Evolutionary conservation across 2,797 vertebrate species (phyloP).

Genomic region (Cirrhinus molitorella): DNA sequence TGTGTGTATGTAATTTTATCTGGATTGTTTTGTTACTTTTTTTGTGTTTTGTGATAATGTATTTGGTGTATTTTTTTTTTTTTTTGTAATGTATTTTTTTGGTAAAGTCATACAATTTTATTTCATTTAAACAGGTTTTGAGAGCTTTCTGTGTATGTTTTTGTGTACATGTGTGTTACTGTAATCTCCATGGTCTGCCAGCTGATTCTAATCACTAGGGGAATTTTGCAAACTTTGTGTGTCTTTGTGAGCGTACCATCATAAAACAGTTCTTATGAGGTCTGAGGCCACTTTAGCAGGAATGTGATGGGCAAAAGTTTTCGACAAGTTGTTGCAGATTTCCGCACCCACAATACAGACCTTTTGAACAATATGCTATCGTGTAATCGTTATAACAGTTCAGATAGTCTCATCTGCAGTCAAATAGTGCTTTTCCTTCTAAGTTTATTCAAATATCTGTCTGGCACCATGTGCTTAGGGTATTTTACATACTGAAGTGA

Average conservation of each 20-base stretch:
- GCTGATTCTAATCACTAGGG: constrained; percentile 47
- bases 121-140: background rate
- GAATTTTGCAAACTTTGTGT: background rate
- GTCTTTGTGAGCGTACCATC: background rate
- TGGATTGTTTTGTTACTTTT: background rate
- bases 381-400: background rate
- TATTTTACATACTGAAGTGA: background rate
- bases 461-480: background rate
- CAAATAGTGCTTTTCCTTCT: background rate
- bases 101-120: background rate
- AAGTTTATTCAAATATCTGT: background rate
- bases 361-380: background rate
- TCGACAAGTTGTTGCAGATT: background rate
- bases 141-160: background rate
- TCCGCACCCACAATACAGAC: background rate
- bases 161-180: constrained; percentile 13
- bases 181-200: background rate
- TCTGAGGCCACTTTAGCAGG: constrained; percentile 20
- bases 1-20: background rate
- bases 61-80: background rate
- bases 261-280: constrained; percentile 6
- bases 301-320: constrained; percentile 25
- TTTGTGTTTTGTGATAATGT: background rate
- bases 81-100: too few species aligned
- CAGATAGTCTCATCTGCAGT: background rate